Evolutionary conservation across 2,797 vertebrate genomes (phyloP).

Genomic region (Silurus aristotelis): DNA sequence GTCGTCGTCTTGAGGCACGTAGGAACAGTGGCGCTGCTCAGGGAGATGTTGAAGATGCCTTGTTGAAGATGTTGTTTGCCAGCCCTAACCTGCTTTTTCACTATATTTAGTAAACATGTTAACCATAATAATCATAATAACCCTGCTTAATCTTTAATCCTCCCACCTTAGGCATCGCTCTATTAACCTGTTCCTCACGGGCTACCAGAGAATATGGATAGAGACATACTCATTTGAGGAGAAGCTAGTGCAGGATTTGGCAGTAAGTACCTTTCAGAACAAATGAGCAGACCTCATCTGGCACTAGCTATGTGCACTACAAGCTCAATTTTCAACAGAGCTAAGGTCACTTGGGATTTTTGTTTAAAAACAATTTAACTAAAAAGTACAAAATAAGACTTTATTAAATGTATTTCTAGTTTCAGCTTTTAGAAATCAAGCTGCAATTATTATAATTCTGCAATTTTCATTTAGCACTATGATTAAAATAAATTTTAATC

Average conservation of each 20-base stretch:
- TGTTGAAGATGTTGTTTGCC: no score
- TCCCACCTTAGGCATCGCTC: slow-evolving; percentile 92
- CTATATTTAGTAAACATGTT: slow-evolving; percentile 63
- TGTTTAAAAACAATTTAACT: slow-evolving; percentile 8
- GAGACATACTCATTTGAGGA: slow-evolving; percentile 99
- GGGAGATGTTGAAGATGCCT: no score
- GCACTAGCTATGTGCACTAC: slow-evolving; percentile 24
- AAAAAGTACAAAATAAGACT: background rate
- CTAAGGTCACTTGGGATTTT: slow-evolving; percentile 27
- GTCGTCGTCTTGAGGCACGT: no score
- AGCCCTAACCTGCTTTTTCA: slow-evolving; percentile 38
- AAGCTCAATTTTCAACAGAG: slow-evolving; percentile 34
- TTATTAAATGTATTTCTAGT: background rate
- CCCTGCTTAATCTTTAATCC: slow-evolving; percentile 83
- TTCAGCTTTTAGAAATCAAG: background rate
- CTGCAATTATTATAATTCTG: background rate
- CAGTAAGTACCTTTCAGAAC: slow-evolving; percentile 88
- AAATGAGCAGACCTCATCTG: slow-evolving; percentile 23
- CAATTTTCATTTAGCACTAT: background rate
- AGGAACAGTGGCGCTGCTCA: no score
- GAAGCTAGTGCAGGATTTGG: slow-evolving; percentile 99
- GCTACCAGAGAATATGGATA: slow-evolving; percentile 99
- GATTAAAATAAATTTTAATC: background rate
- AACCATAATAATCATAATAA: slow-evolving; percentile 75
- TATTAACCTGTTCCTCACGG: slow-evolving; percentile 99